Evolutionary conservation across 2,888 invertebrate genomes (phyloP), one percentile per base, ranked within the genome.

Genomic region (Sylvicola cinctus): DNA sequence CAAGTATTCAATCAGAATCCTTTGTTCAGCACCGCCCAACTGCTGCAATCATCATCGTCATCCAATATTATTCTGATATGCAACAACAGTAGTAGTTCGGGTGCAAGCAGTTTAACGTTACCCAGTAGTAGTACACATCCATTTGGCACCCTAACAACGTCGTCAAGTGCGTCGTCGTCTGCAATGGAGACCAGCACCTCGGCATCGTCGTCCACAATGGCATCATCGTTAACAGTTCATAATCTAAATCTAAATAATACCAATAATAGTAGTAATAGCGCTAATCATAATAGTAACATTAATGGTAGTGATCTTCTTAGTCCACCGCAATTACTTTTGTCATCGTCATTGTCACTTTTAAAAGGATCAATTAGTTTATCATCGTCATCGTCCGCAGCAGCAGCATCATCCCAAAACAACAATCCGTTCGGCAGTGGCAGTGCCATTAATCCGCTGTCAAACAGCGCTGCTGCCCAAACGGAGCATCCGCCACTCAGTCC

Each of bases 401-500:
- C n/a, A 4, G 8, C 31, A 27, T 13, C 34, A 25, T 31, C 8
- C 13, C 8, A 34, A 28, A 13, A 14, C 11, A 14, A 29, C 37
- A 50, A 51, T 45, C 52, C 52, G 30, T 54, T 54, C 34, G 14
- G 29, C 28, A 28, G 27, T 33, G 14, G 62, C 66, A 16, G 55
- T 63, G 15, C 63, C 61, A 36, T 61, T 65, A 5, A 55, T 63
- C 38, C 57, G 64, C 20, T 60, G 65, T 34, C 49, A 54, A 38
- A 46, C 52, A 33, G 44, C 46, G 45, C 44, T 40, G 46, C 63
- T 20, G 20, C 20, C 20, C 20, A 20, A 8, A 20, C 20, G 8
- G 20, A 20, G 20, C 58, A 69, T 3, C 68, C 72, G 20, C 74
- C 76, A 1, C 54, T 60, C 2, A 65, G 65, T 39, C 75, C 75